phyloP scores from a whole-genome alignment of 1,140 invertebrate species.

The Drosophila tristis region DNA sequence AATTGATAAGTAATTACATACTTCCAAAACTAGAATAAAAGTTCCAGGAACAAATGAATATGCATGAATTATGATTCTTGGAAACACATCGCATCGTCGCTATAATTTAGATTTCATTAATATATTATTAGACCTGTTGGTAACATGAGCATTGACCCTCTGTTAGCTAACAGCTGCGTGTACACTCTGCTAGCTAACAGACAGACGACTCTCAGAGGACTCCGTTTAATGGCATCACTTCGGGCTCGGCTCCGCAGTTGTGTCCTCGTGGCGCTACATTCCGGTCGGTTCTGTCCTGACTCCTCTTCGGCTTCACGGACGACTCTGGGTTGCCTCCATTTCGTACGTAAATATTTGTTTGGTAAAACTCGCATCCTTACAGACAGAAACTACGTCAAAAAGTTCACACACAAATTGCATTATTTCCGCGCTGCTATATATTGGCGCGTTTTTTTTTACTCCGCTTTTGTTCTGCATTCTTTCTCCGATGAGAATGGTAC shows the following conservation, averaged over 20 bases:
- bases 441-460: slow-evolving; percentile 66
- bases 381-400: slow-evolving; percentile 72
- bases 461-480: slow-evolving; percentile 21
- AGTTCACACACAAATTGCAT: slow-evolving; percentile 82
- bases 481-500: slow-evolving; percentile 30
- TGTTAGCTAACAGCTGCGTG: slow-evolving; percentile 35
- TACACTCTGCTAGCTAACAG: background rate
- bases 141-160: slow-evolving; percentile 9
- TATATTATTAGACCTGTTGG: slow-evolving; percentile 26
- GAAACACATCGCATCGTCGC: slow-evolving; percentile 18
- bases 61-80: background rate
- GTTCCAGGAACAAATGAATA: too few relatives aligned
- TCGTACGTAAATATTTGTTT: slow-evolving; percentile 75
- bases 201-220: slow-evolving; percentile 2
- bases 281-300: background rate
- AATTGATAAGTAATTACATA: slow-evolving; percentile 27
- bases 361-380: slow-evolving; percentile 52
- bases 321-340: slow-evolving; percentile 12
- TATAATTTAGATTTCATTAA: slow-evolving; percentile 49
- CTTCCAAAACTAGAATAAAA: background rate
- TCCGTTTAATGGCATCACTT: slow-evolving; percentile 36
- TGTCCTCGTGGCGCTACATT: slow-evolving; percentile 34
- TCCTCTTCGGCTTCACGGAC: slow-evolving; percentile 1
- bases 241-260: slow-evolving; percentile 51
- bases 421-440: slow-evolving; percentile 73